Base-by-base conservation (phyloP, 2,888 invertebrate species). In the Frankliniella fusca region DNA sequence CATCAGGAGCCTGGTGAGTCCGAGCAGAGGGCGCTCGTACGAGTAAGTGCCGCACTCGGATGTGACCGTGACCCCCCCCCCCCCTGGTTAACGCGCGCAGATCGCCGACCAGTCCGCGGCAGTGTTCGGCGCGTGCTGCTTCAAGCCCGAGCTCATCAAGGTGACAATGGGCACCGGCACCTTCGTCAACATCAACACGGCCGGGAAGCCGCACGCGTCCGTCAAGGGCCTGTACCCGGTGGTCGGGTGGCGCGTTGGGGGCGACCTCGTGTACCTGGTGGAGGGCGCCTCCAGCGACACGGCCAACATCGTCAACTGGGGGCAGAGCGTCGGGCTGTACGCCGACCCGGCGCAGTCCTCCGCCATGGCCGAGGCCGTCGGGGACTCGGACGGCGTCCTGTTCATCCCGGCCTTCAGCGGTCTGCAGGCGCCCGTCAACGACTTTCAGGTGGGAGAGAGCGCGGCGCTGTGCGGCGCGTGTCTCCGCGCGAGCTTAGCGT, bases 351-450 rank as follows among this genome's bases (percentile, higher is more conserved):
- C 90, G 83, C 93, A 94, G 83, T 92, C 93, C 0, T 90, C 93
- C 0, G 89, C 89, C 9, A 90, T 95, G 84, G 95, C 95, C 0
- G 88, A 88, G 81, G 92, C 93, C 0, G 93, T 94, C 0, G 86
- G 90, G 0, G 91, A 94, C 87, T 91, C 93, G 1, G 93, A 93
- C 86, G 96, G 94, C 9, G 93, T 95, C 3, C 95, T 91, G 87
- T 97, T 97, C 87, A 91, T 97, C 85, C 97, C 97, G 1, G 96
- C 96, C 0, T 97, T 97, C 86, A 94, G 94, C 88, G 97, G 97
- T 61, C 89, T 96, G 82, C 95, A 96, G 95, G 95, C 96, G 0
- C 97, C 98, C 0, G 93, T 97, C 84, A 96, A 95, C 88, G 95
- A 98, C 88, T 92, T 93, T 84, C 90, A 91, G 70, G 70, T 76